These are phyloP conservation scores for Heliconius melpomene DNA, from an alignment of 1,140 invertebrate species.

Conservation along the genomic window DNA sequence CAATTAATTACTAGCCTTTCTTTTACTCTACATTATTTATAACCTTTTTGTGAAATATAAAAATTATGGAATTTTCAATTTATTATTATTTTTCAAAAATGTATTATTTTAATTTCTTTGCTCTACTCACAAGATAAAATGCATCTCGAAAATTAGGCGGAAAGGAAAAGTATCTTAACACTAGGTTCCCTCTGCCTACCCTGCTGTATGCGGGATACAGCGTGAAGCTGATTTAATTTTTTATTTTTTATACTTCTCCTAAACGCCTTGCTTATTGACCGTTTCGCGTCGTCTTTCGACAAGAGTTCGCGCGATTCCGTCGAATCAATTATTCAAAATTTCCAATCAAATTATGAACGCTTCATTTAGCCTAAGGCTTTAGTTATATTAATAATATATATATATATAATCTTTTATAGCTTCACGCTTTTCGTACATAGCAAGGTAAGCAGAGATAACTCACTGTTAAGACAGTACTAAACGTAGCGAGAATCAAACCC, in stretches of 20 bases:
- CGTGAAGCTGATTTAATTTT: neutral
- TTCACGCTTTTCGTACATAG: neutral
- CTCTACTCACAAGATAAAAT: too few species aligned
- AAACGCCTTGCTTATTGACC: neutral
- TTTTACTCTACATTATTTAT: too few species aligned
- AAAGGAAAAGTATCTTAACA: neutral
- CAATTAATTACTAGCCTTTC: neutral
- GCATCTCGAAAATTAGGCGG: too few species aligned
- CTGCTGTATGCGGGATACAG: neutral
- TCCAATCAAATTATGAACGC: slow-evolving; percentile 29
- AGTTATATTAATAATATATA: neutral
- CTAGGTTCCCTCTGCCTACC: neutral
- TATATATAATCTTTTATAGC: neutral
- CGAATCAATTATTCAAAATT: slow-evolving; percentile 28
- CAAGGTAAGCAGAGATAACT: too few species aligned
- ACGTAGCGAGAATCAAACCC: too few species aligned
- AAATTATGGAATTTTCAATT: too few species aligned
- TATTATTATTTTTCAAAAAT: too few species aligned
- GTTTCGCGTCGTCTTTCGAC: neutral
- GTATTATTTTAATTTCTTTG: too few species aligned
- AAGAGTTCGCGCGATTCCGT: neutral
- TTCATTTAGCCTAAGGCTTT: slow-evolving; percentile 8
- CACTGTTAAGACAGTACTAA: too few species aligned
- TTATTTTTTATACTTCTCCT: neutral
- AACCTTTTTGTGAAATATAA: too few species aligned